Evolutionary conservation across 2,797 vertebrate species (phyloP).

Genomic region (Protonibea diacanthus): DNA sequence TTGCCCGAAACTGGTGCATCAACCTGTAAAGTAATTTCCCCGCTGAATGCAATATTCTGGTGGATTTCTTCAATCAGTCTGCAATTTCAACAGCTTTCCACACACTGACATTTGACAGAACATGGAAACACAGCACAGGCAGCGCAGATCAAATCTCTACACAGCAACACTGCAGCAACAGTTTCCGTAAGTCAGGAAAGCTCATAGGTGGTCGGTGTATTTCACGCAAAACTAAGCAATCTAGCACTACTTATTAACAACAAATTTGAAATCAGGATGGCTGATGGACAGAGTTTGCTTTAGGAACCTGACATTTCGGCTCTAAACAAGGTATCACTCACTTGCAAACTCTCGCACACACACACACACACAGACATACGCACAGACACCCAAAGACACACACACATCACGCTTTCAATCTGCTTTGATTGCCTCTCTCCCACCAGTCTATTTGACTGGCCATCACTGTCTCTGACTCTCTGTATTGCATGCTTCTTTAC

Average conservation of each 20-base stretch:
- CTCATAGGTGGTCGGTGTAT: neutral
- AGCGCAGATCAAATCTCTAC: neutral
- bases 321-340: constrained; percentile 58
- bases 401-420: constrained; percentile 38
- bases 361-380: neutral
- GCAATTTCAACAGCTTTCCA: neutral
- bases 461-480: constrained; percentile 71
- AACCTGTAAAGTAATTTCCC: constrained; percentile 15
- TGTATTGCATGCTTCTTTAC: constrained; percentile 72
- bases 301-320: constrained; percentile 54
- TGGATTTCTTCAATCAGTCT: constrained; percentile 6
- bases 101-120: neutral
- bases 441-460: constrained; percentile 73
- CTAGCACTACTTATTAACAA: constrained; percentile 53
- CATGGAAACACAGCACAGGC: neutral
- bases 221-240: constrained; percentile 37
- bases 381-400: constrained; percentile 14
- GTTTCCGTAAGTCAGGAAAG: constrained; percentile 1
- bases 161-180: constrained; percentile 3
- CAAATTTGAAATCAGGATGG: constrained; percentile 59
- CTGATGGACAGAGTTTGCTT: constrained; percentile 56
- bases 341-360: neutral
- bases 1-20: neutral
- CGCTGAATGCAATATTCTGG: constrained; percentile 11
- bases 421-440: constrained; percentile 66